Base-by-base conservation (phyloP, 2,113 vertebrate species). In the Gracilinanus agilis region DNA sequence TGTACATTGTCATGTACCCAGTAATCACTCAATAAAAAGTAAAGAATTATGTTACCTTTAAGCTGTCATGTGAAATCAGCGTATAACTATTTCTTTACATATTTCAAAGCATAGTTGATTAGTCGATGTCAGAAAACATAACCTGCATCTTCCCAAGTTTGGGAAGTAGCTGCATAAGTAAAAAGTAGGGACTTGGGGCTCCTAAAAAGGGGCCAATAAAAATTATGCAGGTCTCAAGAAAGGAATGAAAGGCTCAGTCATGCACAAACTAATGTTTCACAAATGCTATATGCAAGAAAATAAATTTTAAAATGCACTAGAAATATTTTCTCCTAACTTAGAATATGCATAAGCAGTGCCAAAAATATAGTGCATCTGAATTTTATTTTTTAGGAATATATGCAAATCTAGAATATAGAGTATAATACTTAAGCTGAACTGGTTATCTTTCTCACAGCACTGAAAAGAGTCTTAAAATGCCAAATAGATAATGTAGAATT, bases 11-110 rank as follows among this genome's bases (percentile, higher is more conserved):
- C 96, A 94, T 95, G 94, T 94, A 97, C 96, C 94, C 94, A 96
- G 94, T 96, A 93, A 96, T 97, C 91, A 96, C 92, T 94, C 90
- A 94, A 95, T 75, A 94, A 96, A 49, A 97, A 97, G 96, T 90
- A 94, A 95, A 97, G 97, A 97, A 98, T 97, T 97, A 97, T 96
- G 95, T 94, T 90, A 96, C 95, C 97, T 98, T 97, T 97, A 97
- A 96, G 96, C 97, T 97, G 96, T 97, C 97, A 98, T 89, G 96
- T 95, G 96, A 96, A 96, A 92, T 94, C 92, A 90, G 94, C 92
- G 93, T 94, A 88, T 95, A 97, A 97, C 95, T 95, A 97, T 95
- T 94, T 96, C 94, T 89, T 96, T 97, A 97, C 97, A 97, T 97
- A 98, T 97, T 97, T 98, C 94, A 96, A 97, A 97, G 96, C 97